Evolutionary conservation across 2,113 vertebrate genomes (phyloP), one percentile per base, ranked within the genome.

Genomic region (Cheirogaleus medius): DNA sequence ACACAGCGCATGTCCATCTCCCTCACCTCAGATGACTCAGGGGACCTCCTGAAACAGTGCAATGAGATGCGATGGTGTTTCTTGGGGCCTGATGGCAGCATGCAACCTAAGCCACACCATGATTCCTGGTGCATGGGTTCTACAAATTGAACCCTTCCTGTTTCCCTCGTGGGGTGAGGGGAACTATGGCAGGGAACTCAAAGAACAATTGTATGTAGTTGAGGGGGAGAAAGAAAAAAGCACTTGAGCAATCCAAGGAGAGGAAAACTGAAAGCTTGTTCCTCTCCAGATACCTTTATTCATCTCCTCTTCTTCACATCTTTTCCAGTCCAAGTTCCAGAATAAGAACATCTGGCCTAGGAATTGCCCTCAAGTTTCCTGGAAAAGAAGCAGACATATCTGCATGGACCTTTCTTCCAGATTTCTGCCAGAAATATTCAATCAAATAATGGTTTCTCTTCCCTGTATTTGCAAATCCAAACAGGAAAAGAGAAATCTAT

Each of bases 51-150:
- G 1, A 37, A 25, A 47, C 21, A 25, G 9, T 39, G 11, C 0
- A 0, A 9, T 1, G 47, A 18, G 20, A 10, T 47, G 14, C 0
- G 0, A 12, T 1, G 47, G 13, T 47, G 4, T 39, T 20, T 8
- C 21, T 1, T 5, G 1, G 78, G n/a, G 21, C 17, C 52, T 12
- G 15, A 42, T 6, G 23, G 3, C 17, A 20, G 8, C 4, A 23
- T 4, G 56, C 29, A 49, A 5, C 29, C 14, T 69, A 21, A 73
- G 11, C 58, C 39, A 58, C 25, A 6, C 11, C 17, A 42, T 7
- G n/a, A 27, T 39, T 87, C 60, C 60, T 49, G 64, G 21, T 12
- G 2, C 1, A 0, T 0, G 29, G 3, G 56, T 8, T 84, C 44
- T 58, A n/a, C 78, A 54, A 10, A 64, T 8, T 3, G 8, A 60